Conservation (phyloP, 1,140 invertebrate genomes). For the Tribolium castaneum region DNA sequence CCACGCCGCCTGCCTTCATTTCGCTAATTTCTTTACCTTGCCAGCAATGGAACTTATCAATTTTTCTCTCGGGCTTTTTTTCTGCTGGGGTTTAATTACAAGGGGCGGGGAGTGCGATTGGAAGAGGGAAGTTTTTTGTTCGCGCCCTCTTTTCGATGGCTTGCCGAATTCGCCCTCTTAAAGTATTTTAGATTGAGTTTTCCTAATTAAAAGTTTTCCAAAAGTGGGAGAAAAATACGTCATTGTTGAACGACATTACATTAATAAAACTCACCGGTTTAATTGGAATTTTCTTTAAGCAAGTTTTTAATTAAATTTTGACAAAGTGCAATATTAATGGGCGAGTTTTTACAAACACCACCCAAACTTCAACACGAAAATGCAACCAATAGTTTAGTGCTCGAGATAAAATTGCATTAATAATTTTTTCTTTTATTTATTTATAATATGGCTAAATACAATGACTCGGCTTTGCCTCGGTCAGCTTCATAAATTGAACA, state of each 20-base stretch:
- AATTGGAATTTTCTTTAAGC: slow-evolving; percentile 20
- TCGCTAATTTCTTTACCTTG: neutral
- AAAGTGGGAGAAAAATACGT: slow-evolving; percentile 48
- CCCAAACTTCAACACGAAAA: too few relatives aligned
- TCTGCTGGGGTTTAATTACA: neutral
- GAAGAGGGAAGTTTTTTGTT: slow-evolving; percentile 45
- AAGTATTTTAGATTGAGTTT: slow-evolving; percentile 52
- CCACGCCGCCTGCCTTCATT: neutral
- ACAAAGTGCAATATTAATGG: neutral
- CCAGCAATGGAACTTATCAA: neutral
- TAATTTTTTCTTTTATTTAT: too few relatives aligned
- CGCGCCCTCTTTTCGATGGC: slow-evolving; percentile 43
- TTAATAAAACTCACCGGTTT: slow-evolving; percentile 31
- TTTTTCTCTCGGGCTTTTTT: neutral
- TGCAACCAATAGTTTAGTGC: too few relatives aligned
- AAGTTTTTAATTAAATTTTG: slow-evolving; percentile 26
- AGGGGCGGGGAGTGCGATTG: neutral
- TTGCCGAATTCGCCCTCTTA: slow-evolving; percentile 44
- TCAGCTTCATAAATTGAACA: too few relatives aligned
- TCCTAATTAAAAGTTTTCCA: slow-evolving; percentile 53
- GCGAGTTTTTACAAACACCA: too few relatives aligned
- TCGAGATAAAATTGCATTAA: too few relatives aligned
- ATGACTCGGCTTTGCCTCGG: too few relatives aligned
- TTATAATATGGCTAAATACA: too few relatives aligned
- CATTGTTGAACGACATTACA: slow-evolving; percentile 42